Base-by-base conservation (phyloP, 2,113 vertebrate genomes). In the Synodontis membranacea region DNA sequence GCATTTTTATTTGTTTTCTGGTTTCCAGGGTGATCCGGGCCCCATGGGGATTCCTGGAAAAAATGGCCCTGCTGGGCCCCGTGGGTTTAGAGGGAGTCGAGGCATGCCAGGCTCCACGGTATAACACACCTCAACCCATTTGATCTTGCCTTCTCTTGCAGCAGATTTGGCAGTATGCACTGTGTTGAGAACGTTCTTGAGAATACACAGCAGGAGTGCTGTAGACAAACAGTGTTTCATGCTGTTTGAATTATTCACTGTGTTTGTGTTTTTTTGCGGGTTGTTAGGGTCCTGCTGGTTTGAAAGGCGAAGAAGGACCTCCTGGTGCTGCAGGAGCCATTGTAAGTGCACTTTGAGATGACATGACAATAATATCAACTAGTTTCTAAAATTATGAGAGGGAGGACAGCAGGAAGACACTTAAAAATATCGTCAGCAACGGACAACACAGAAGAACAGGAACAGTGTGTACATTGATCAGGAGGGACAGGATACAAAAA, bases 301-400 rank as follows among this genome's bases (percentile, higher is more conserved):
- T 99, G 91, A 99, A 98, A 89, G 97, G 97, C 78, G 96, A 94
- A 88, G 97, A 97, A 87, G 97, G 97, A 0, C 96, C 95, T 11
- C 89, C 92, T 0, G 97, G 97, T 19, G 89, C 94, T 5, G 81
- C 94, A 0, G 97, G 97, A 68, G 48, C 92, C 83, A 91, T 89
- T 0, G 97, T 98, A 94, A 96, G 97, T 96, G 50, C 28, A 85
- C 78, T 86, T 88, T 74, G 17, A 21, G 60, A 28, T 82, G 80
- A 31, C 70, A 44, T 34, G 8, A 37, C 1, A 37, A 12, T 39
- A 11, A 56, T 56, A 19, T 56, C 31, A 39, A 21, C 34, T 25
- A 56, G 19, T 12, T 34, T 37, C 9, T 54, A 79, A 56, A 80
- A 56, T 54, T 5, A 78, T 78, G 75, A 5, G 9, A 74, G 39